phyloP scores from a whole-genome alignment of 2,113 vertebrate species.

The Tragulus kanchil region DNA sequence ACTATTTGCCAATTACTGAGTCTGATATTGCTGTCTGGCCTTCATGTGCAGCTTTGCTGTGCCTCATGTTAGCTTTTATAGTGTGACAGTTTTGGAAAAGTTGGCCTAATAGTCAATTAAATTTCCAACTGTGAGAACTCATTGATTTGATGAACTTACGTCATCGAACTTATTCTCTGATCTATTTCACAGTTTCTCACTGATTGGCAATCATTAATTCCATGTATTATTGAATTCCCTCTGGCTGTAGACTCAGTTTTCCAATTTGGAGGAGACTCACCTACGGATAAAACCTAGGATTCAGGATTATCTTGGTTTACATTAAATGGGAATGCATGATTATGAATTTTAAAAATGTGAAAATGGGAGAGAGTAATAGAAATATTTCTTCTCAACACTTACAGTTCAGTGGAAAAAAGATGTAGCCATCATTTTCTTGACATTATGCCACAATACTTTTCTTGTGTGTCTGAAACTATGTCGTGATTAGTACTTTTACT shows the following conservation, averaged over 20 bases:
- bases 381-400: not conserved
- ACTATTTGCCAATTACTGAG: conserved; percentile 67
- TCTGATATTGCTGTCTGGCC: conserved; percentile 62
- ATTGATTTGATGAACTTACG: conserved; percentile 71
- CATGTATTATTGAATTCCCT: conserved; percentile 54
- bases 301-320: not conserved
- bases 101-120: conserved; percentile 77
- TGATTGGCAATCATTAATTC: conserved; percentile 72
- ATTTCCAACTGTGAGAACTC: conserved; percentile 69
- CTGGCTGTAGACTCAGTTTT: conserved; percentile 24
- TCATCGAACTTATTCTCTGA: conserved; percentile 42
- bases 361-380: not conserved
- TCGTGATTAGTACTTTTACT: not conserved
- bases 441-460: not conserved
- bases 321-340: not conserved
- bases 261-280: not conserved
- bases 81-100: conserved; percentile 71
- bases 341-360: not conserved
- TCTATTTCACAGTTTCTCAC: conserved; percentile 60
- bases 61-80: conserved; percentile 69
- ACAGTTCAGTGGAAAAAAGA: not conserved
- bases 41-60: conserved; percentile 52
- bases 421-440: not conserved
- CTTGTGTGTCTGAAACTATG: not conserved
- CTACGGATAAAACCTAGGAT: not conserved